A percentile compares a stretch with the other conserved stretches of the same genome.
phyloP scores from a whole-genome alignment of 2,888 invertebrate genomes.

The Ashinkailepas kermadecensis region DNA sequence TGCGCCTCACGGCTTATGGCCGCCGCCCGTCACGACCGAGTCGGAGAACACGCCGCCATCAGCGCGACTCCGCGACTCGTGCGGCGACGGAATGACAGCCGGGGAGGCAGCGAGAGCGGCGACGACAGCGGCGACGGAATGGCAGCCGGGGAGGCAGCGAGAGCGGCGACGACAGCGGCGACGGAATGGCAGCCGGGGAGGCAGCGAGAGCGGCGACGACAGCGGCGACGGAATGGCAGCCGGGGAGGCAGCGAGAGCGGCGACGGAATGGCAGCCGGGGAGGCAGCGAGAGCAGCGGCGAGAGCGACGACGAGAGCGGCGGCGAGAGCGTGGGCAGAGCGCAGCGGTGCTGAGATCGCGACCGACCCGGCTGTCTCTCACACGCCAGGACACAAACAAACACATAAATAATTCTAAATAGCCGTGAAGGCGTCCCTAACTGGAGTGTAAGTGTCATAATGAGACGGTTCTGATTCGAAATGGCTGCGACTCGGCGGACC shows the following conservation, averaged over 20 bases:
- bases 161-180: too few relatives aligned
- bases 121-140: neutral
- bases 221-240: neutral
- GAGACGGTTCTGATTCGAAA: neutral
- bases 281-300: too few relatives aligned
- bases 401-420: constrained; percentile 18
- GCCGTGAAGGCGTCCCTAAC: neutral
- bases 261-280: too few relatives aligned
- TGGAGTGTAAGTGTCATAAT: constrained; percentile 19
- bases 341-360: neutral
- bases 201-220: too few relatives aligned
- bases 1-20: neutral
- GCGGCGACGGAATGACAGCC: neutral
- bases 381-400: constrained; percentile 6
- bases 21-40: neutral
- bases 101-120: too few relatives aligned
- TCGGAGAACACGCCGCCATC: neutral
- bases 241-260: neutral
- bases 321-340: neutral
- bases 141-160: too few relatives aligned
- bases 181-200: too few relatives aligned
- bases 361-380: neutral
- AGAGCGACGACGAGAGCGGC: neutral
- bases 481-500: neutral
- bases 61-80: neutral